phyloP scores from a whole-genome alignment of 2,113 vertebrate species.

The Tachysurus vachellii region DNA sequence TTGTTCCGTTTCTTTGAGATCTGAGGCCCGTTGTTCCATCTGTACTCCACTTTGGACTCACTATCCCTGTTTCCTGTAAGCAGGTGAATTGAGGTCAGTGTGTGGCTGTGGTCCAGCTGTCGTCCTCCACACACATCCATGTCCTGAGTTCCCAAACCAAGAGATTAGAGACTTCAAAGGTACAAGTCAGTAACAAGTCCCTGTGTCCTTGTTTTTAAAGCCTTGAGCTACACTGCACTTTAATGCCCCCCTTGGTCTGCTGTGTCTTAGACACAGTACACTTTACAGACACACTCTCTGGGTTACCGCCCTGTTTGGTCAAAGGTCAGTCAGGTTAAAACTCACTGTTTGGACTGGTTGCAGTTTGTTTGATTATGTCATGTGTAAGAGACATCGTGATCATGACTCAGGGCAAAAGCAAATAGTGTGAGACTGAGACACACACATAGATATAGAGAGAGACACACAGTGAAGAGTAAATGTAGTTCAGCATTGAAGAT shows the following conservation, averaged over 20 bases:
- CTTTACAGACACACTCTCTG: neutral
- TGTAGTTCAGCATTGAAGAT: neutral
- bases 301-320: neutral
- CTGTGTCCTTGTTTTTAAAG: conserved; percentile 27
- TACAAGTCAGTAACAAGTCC: conserved; percentile 23
- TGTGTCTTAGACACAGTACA: conserved; percentile 21
- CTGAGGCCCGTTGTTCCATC: neutral
- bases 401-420: conserved; percentile 43
- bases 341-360: neutral
- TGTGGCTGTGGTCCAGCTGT: neutral
- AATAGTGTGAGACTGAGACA: conserved; percentile 32
- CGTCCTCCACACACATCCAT: neutral
- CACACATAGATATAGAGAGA: conserved; percentile 33
- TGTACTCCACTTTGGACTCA: neutral
- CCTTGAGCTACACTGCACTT: conserved; percentile 1
- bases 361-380: conserved; percentile 10
- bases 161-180: conserved; percentile 43
- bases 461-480: neutral
- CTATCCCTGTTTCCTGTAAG: neutral
- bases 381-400: conserved; percentile 46
- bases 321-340: conserved; percentile 24
- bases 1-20: neutral
- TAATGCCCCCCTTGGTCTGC: conserved; percentile 3
- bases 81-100: conserved; percentile 14
- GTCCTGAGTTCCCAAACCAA: conserved; percentile 19